Base-by-base conservation (phyloP, 2,113 vertebrate species). In the Setophaga kirtlandii region DNA sequence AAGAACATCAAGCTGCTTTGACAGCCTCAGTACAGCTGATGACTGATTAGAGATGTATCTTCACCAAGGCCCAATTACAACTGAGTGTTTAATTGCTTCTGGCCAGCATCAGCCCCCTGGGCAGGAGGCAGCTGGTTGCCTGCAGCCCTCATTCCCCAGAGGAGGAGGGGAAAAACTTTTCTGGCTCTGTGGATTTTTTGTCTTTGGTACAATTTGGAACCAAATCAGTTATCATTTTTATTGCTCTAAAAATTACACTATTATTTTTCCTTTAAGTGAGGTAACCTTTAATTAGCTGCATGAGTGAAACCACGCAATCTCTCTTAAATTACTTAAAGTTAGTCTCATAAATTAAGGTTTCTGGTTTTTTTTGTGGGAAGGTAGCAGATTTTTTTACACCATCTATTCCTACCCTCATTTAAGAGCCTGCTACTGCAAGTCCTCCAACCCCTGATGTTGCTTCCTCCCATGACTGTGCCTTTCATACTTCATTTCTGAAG, bases 61-160 rank as follows among this genome's bases (percentile, higher is more conserved):
- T 87, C 76, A 77, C 86, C 0, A 1, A 81, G 84, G 64, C 47
- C 76, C 85, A 80, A 56, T 87, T 95, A 90, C 68, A 94, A 78
- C 84, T 5, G 23, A 70, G 69, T 68, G 42, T 83, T 89, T 90
- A 96, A 95, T 94, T 94, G 86, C 64, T 91, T 50, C 62, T 84
- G 83, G 92, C 69, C 71, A 96, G 44, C 17, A 13, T 49, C 67
- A 77, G 37, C 63, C 70, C 31, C 80, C 44, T 78, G 77, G 81
- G 84, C 74, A 56, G 84, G 62, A 94, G 90, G 92, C 90, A 96
- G 92, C 87, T 95, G 90, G 47, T 73, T 96, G 93, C 64, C 64
- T 91, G 49, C 62, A 87, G 39, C 64, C 33, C 13, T 84, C n/a
- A 56, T 52, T 87, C 52, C 35, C 65, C 8, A 23, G 52, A 74